Evolutionary conservation across 2,113 vertebrate genomes (phyloP), one percentile per base, ranked within the genome.

Genomic region (Heterotilapia buettikoferi): DNA sequence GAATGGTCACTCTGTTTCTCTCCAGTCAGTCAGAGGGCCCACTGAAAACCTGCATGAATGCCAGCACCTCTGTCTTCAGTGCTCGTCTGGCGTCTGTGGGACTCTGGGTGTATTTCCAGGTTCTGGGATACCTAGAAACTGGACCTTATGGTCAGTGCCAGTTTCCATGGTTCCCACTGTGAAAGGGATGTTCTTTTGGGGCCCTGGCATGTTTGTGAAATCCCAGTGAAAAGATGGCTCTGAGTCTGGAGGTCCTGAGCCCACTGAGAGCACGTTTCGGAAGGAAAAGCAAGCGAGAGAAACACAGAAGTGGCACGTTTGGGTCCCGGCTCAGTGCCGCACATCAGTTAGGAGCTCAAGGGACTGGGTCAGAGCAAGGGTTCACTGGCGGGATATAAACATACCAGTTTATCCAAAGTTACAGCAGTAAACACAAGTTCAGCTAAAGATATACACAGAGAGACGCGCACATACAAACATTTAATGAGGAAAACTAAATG

Each of bases 211-310:
- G 90, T 93, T 94, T 91, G 92, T 85, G 83, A 94, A 88, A 59
- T 83, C 68, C 83, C 50, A 2, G 83, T 95, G 92, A 96, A 96
- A 94, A 95, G 93, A 94, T 92, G 92, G 85, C 90, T 93, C 92
- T 95, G 95, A 95, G 86, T 95, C 91, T 85, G 19, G 40, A 86
- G 79, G 63, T 87, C 80, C 84, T 13, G 52, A 90, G 73, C 76
- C 84, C 84, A 73, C 47, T n/a, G 57, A 86, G 89, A 83, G 88
- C 85, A 89, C 89, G 89, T 92, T 95, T 90, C 84, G 56, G 73
- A 88, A 85, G 84, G 47, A 38, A 43, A 86, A 85, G 45, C 1
- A 38, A 26, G 50, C n/a, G 6, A 40, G 5, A 26, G 14, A 78
- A 71, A 80, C 57, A 89, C 54, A 87, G 88, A 87, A 82, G 84